Conservation (phyloP, 2,113 vertebrate species). For the Coptodon bakossiorum region DNA sequence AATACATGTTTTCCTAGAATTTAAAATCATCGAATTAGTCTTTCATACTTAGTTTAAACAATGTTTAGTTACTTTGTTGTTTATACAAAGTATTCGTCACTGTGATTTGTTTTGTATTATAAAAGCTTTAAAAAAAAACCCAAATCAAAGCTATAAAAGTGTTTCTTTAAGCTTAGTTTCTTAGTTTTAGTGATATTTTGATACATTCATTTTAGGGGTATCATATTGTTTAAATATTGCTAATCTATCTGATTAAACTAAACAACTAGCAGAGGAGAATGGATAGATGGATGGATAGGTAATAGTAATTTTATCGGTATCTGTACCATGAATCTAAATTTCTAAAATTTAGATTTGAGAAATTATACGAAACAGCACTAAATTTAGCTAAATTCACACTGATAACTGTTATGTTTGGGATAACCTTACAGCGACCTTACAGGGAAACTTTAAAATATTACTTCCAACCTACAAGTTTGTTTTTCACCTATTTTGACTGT, state of each 20-base stretch:
- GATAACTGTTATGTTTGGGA: not conserved
- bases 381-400: not conserved
- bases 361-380: not conserved
- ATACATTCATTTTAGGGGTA: not conserved
- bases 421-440: not conserved
- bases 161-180: not conserved
- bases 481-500: not conserved
- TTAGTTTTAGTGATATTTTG: not conserved
- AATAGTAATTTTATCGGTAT: not conserved
- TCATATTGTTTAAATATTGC: not conserved
- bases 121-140: too few relatives aligned
- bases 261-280: fast-evolving
- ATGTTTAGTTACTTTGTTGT: too few relatives aligned
- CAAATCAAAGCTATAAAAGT: not conserved
- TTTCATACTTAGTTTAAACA: too few relatives aligned
- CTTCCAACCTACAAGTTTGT: not conserved
- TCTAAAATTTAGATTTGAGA: fast-evolving
- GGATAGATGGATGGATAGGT: not conserved
- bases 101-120: too few relatives aligned
- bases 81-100: too few relatives aligned
- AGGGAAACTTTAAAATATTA: not conserved
- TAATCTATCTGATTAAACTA: not conserved
- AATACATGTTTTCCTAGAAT: too few relatives aligned
- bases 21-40: too few relatives aligned
- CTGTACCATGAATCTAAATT: not conserved